Evolutionary conservation across 2,113 vertebrate species (phyloP).

Genomic region (Origma solitaria): DNA sequence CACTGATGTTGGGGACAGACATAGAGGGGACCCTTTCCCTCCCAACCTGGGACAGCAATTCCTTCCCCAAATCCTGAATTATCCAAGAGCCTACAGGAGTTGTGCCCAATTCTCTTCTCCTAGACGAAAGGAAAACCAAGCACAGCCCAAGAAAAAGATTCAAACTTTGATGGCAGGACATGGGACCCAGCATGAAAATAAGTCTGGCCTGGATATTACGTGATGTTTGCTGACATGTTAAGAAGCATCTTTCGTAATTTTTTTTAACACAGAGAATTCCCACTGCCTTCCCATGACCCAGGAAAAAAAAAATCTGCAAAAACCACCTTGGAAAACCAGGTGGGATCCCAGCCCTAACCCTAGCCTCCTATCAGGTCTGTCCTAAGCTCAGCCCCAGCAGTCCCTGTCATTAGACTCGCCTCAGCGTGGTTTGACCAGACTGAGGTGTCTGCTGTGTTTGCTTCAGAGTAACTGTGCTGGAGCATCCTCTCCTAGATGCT

Average conservation of each 20-base stretch:
- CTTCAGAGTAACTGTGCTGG: neutral
- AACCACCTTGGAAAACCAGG: neutral
- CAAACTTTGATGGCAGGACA: neutral
- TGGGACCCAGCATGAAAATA: neutral
- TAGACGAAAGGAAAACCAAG: neutral
- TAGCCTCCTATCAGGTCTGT: neutral
- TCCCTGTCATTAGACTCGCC: neutral
- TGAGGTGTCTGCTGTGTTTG: neutral
- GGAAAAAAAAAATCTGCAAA: neutral
- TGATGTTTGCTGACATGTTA: neutral
- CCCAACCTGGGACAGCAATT: neutral
- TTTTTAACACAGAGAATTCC: neutral
- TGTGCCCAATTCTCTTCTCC: neutral
- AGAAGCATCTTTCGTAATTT: neutral
- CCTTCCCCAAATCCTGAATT: neutral
- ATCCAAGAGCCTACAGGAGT: neutral
- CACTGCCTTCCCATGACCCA: neutral
- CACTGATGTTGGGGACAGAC: neutral
- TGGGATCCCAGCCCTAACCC: neutral
- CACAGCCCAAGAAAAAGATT: neutral
- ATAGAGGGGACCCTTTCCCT: neutral
- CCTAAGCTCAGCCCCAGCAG: neutral
- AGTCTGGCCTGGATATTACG: neutral
- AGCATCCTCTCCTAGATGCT: neutral
- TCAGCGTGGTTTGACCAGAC: neutral